Evolutionary conservation across 1,140 invertebrate genomes (phyloP).

Genomic region (Oryzaephilus surinamensis): DNA sequence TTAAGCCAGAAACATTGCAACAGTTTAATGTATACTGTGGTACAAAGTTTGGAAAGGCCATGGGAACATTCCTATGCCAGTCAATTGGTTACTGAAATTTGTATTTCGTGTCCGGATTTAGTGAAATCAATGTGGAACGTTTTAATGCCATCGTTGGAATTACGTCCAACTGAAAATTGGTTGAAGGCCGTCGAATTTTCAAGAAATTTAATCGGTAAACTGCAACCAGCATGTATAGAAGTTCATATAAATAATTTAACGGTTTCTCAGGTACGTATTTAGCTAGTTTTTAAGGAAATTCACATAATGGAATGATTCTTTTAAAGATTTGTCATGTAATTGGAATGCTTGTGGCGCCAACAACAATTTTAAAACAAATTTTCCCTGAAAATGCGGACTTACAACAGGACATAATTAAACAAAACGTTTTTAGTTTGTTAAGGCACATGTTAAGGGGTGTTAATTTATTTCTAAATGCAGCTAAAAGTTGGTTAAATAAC

Average conservation of each 20-base stretch:
- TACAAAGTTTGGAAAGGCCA: constrained; percentile 50
- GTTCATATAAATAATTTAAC: constrained; percentile 28
- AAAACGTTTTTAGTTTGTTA: no score
- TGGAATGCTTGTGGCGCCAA: constrained; percentile 39
- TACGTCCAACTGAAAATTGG: constrained; percentile 48
- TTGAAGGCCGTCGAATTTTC: constrained; percentile 43
- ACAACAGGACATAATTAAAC: no score
- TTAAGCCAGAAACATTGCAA: constrained; percentile 47
- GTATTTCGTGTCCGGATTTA: constrained; percentile 60
- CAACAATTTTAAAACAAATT: constrained; percentile 40
- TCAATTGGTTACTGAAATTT: constrained; percentile 53
- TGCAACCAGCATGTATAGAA: constrained; percentile 37
- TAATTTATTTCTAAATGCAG: no score
- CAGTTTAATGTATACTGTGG: constrained; percentile 48
- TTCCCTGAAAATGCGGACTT: constrained; percentile 32
- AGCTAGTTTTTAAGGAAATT: constrained; percentile 1
- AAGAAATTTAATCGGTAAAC: constrained; percentile 38
- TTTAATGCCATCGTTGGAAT: constrained; percentile 48
- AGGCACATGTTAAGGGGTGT: no score
- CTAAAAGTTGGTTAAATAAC: no score
- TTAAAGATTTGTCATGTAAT: constrained; percentile 40
- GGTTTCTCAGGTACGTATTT: constrained; percentile 21
- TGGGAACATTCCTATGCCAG: constrained; percentile 53
- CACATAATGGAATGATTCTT: constrained; percentile 11
- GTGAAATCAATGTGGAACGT: constrained; percentile 48